Conservation (phyloP, 2,888 invertebrate species). For the Aquatica leii region DNA sequence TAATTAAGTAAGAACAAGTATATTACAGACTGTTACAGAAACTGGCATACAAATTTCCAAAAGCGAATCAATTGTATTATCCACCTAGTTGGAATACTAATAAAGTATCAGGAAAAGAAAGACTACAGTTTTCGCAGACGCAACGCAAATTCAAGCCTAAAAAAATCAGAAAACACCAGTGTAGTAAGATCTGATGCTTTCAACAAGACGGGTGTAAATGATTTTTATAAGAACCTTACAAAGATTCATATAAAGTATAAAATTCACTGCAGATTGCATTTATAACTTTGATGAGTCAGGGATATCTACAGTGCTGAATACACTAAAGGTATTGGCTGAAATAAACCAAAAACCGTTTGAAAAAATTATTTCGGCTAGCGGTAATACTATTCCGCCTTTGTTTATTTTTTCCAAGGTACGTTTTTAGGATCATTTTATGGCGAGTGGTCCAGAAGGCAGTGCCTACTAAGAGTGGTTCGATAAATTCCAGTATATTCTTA, state of each 20-base stretch:
- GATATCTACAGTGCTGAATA: constrained; percentile 42
- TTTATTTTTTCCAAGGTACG: too few species aligned
- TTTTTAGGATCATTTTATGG: too few species aligned
- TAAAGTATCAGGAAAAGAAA: constrained; percentile 41
- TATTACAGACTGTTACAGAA: constrained; percentile 25
- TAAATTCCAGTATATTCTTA: neutral
- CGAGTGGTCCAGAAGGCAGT: too few species aligned
- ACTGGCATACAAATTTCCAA: constrained; percentile 42
- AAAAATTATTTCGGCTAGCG: too few species aligned
- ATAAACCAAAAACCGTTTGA: constrained; percentile 18
- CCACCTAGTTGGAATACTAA: constrained; percentile 33
- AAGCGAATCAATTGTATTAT: constrained; percentile 22
- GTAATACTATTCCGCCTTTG: too few species aligned
- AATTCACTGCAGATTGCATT: constrained; percentile 39
- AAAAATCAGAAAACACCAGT: constrained; percentile 47
- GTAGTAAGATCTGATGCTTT: constrained; percentile 44
- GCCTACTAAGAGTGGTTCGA: too few species aligned
- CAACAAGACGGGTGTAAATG: constrained; percentile 42
- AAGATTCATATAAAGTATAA: constrained; percentile 20
- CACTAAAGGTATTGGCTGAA: constrained; percentile 41
- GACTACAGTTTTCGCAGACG: constrained; percentile 38
- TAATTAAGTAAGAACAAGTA: too few species aligned
- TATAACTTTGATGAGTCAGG: constrained; percentile 45
- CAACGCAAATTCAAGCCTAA: constrained; percentile 36
- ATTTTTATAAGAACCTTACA: constrained; percentile 42